Evolutionary conservation across 2,888 invertebrate species (phyloP).

Genomic region (Chymomyza amoena): DNA sequence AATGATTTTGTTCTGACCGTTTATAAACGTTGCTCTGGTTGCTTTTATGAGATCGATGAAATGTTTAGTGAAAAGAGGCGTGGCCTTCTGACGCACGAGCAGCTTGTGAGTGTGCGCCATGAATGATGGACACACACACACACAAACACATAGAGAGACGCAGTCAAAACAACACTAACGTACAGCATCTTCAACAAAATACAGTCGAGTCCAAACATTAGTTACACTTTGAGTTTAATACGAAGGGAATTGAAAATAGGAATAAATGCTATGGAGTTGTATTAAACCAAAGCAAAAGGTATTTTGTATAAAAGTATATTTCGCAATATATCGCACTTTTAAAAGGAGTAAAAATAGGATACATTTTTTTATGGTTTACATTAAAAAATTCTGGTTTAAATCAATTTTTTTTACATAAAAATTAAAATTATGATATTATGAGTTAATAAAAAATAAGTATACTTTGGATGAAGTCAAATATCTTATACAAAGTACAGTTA

Average conservation of each 20-base stretch:
- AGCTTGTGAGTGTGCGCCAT: constrained; percentile 62
- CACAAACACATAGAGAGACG: background rate
- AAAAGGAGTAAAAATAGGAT: too few relatives aligned
- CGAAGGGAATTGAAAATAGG: background rate
- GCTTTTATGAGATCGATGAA: constrained; percentile 60
- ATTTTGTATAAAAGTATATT: too few relatives aligned
- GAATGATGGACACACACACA: constrained; percentile 31
- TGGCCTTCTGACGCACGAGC: constrained; percentile 52
- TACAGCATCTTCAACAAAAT: background rate
- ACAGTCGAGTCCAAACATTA: constrained; percentile 29
- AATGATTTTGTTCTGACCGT: constrained; percentile 43
- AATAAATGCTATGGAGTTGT: background rate
- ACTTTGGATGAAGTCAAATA: too few relatives aligned
- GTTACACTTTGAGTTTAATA: background rate
- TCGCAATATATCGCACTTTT: too few relatives aligned
- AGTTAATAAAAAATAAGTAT: too few relatives aligned
- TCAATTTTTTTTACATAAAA: too few relatives aligned
- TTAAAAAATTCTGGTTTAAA: too few relatives aligned
- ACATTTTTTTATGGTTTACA: too few relatives aligned
- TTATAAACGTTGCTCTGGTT: constrained; percentile 28
- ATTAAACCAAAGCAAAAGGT: background rate
- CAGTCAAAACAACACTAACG: constrained; percentile 6
- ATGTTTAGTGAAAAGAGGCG: constrained; percentile 64
- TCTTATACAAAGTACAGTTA: too few relatives aligned
- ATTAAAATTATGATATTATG: too few relatives aligned